Evolutionary conservation across 2,113 vertebrate genomes (phyloP), one percentile per base, ranked within the genome.

Genomic region (Vidua chalybeata): DNA sequence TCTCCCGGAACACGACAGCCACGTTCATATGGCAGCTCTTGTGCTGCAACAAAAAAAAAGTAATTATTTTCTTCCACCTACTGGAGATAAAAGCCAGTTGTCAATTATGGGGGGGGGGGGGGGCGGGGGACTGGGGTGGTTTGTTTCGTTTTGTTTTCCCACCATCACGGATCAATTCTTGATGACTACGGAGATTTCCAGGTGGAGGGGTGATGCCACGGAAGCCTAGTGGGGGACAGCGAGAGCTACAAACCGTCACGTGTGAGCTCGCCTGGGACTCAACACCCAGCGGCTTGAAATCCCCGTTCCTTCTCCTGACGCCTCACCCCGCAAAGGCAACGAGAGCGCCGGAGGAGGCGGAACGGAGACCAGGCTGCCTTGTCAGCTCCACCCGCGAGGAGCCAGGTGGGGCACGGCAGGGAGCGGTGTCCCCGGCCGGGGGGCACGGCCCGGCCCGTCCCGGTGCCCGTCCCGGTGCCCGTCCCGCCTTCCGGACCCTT

Each of bases 161-260:
- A 59, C 46, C 7, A 8, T 13, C 20, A 31, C 31, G 4, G 35
- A 23, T 13, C 39, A 49, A 16, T 56, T 68, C 23, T 55, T 15
- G 51, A 11, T 5, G 15, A 13, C 5, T 4, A 0, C 0, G 11
- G 54, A 35, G 49, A 11, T 43, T 13, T 15, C 45, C 46, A 27
- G n/a, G 41, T 0, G 5, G 24, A 26, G 4, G 24, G 17, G n/a
- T 1, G 18, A 26, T 3, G 11, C 37, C 5, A 9, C 5, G 24
- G 45, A 49, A 39, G 13, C 11, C 63, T 0, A 0, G 5, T 0
- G 0, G 10, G 22, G 12, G 51, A 7, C 35, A 15, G 41, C 11
- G 8, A 31, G 14, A 31, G 28, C 49, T 9, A 5, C 71, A 4
- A 6, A 35, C 78, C 10, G 2, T 4, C 17, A 10, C 2, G 1